Evolutionary conservation across 2,888 invertebrate genomes (phyloP).

Genomic region (Plusia festucae): DNA sequence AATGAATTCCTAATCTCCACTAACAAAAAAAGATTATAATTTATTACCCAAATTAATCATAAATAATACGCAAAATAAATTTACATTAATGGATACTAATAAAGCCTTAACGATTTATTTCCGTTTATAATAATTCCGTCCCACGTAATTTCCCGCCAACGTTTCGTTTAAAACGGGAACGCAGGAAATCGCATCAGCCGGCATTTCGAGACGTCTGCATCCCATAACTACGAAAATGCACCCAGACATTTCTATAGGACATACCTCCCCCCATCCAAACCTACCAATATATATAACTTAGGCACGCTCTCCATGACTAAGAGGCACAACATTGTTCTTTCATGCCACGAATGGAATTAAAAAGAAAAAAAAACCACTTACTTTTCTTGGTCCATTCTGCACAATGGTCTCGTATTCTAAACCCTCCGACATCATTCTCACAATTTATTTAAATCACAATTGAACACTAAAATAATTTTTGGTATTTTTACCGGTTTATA

Average conservation of each 20-base stretch:
- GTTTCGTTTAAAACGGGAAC: conserved; percentile 64
- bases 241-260: conserved; percentile 85
- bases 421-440: conserved; percentile 89
- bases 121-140: conserved; percentile 45
- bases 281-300: conserved; percentile 57
- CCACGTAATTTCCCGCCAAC: conserved; percentile 69
- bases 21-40: no score
- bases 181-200: conserved; percentile 77
- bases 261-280: conserved; percentile 66
- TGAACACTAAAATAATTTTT: conserved; percentile 72
- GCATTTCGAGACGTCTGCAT: conserved; percentile 70
- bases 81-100: conserved; percentile 32
- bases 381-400: conserved; percentile 91
- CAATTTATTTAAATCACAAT: conserved; percentile 77
- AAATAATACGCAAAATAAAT: conserved; percentile 43
- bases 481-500: conserved; percentile 70
- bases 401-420: conserved; percentile 91
- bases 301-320: conserved; percentile 54
- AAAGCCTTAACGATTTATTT: conserved; percentile 51
- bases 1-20: no score
- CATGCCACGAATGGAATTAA: conserved; percentile 40
- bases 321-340: conserved; percentile 56
- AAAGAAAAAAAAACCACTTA: conserved; percentile 74
- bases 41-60: no score
- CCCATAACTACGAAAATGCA: conserved; percentile 76